A percentile compares a stretch with the other conserved stretches of the same genome.
phyloP scores from a whole-genome alignment of 2,113 vertebrate genomes.

The Python bivittatus region DNA sequence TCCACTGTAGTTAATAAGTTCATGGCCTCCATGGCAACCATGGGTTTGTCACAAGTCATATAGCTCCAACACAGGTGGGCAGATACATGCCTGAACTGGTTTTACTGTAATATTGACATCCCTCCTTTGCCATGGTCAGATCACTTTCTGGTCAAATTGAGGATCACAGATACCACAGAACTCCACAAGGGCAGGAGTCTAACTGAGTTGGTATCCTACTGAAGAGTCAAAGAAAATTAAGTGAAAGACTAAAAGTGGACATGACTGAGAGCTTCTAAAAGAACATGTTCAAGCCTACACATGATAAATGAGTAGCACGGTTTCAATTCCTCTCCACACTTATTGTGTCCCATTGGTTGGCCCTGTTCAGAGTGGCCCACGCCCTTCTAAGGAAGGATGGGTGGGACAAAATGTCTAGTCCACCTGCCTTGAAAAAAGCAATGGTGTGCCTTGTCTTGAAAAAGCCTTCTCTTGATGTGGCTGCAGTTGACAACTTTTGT shows the following conservation, averaged over 20 bases:
- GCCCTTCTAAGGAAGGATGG: too few species aligned
- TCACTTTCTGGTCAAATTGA: neutral
- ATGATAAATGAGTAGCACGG: neutral
- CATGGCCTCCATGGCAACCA: neutral
- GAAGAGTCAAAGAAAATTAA: neutral
- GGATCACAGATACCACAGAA: neutral
- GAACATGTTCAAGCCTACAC: neutral
- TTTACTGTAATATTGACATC: neutral
- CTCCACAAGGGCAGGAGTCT: neutral
- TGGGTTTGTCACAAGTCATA: neutral
- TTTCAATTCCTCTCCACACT: neutral
- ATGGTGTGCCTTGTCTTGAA: too few species aligned
- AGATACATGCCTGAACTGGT: neutral
- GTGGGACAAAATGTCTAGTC: too few species aligned
- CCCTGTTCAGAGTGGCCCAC: too few species aligned
- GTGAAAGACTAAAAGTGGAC: neutral
- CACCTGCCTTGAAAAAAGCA: too few species aligned
- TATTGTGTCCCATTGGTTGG: neutral
- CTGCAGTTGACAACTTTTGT: too few species aligned
- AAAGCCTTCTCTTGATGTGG: too few species aligned
- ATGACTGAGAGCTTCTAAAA: neutral
- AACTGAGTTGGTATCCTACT: neutral
- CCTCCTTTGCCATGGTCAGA: neutral
- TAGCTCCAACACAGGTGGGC: too few species aligned
- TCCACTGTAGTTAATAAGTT: neutral